A percentile compares a stretch with the other conserved stretches of the same genome.
Conservation (phyloP, 92 coral and sea anemone genomes). For the Galaxea fascicularis region DNA sequence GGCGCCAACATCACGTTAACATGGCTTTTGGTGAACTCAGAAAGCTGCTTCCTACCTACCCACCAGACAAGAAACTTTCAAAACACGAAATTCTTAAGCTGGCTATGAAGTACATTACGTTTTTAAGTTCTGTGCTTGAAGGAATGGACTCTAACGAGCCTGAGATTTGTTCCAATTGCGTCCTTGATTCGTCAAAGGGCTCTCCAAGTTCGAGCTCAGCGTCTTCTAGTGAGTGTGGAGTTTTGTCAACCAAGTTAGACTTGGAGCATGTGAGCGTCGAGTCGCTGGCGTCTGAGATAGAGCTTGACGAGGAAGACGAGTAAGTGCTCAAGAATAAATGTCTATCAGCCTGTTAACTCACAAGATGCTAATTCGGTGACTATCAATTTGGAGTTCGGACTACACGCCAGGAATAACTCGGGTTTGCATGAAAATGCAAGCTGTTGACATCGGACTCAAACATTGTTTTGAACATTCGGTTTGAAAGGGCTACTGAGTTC, state of each 20-base stretch:
- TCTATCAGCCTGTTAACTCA: neutral
- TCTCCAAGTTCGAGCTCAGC: conserved; percentile 30
- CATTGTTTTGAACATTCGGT: neutral
- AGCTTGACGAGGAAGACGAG: conserved; percentile 36
- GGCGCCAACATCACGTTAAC: conserved; percentile 89
- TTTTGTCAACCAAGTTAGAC: conserved; percentile 44
- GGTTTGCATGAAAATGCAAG: neutral
- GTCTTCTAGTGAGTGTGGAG: conserved; percentile 22
- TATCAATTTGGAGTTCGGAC: neutral
- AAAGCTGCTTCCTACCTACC: conserved; percentile 81
- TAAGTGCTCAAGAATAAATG: neutral
- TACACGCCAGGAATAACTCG: neutral
- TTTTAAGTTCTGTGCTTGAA: conserved; percentile 71
- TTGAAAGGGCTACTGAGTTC: neutral
- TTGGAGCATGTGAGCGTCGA: conserved; percentile 68
- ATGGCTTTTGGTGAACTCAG: conserved; percentile 87
- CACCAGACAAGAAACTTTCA: conserved; percentile 84
- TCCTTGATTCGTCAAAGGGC: conserved; percentile 1
- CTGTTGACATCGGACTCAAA: neutral
- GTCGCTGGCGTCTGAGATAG: conserved; percentile 65
- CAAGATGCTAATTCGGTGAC: neutral
- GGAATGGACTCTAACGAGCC: conserved; percentile 57
- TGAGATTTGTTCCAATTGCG: conserved; percentile 12
- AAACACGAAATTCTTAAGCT: conserved; percentile 84
- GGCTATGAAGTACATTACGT: conserved; percentile 85